Conservation (phyloP, 2,113 vertebrate species). For the Osmerus eperlanus region DNA sequence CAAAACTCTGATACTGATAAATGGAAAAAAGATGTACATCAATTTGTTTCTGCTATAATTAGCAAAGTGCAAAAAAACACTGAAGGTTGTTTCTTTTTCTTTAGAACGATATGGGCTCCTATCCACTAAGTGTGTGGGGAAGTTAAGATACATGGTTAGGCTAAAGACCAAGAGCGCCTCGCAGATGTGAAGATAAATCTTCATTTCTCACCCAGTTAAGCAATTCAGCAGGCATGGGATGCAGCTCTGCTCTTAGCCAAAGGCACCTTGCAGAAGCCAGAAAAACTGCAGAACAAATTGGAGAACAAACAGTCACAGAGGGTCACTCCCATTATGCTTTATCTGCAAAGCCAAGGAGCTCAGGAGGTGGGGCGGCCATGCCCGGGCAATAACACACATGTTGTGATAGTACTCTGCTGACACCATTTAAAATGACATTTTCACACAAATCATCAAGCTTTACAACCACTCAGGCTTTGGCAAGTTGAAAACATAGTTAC, state of each 20-base stretch:
- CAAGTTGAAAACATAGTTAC: slow-evolving; percentile 20
- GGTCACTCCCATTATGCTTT: slow-evolving; percentile 63
- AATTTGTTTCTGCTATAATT: background rate
- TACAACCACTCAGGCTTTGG: slow-evolving; percentile 5
- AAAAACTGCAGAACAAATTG: slow-evolving; percentile 72
- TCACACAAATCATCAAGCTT: slow-evolving; percentile 41
- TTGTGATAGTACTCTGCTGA: slow-evolving; percentile 44
- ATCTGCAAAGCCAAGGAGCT: slow-evolving; percentile 40
- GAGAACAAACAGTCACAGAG: slow-evolving; percentile 66
- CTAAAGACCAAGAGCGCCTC: slow-evolving; percentile 29
- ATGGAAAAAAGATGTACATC: background rate
- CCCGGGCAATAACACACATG: slow-evolving; percentile 46
- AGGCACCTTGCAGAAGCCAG: slow-evolving; percentile 57
- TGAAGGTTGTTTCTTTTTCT: slow-evolving; percentile 1
- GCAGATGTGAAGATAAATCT: slow-evolving; percentile 73
- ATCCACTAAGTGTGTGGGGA: slow-evolving; percentile 11
- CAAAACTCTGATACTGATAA: background rate
- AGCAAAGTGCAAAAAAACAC: background rate
- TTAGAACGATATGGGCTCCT: background rate
- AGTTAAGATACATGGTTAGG: slow-evolving; percentile 38
- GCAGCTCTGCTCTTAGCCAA: slow-evolving; percentile 39
- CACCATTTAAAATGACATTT: slow-evolving; percentile 42
- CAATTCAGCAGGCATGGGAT: slow-evolving; percentile 42
- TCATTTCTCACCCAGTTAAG: slow-evolving; percentile 65
- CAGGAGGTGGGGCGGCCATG: slow-evolving; percentile 41